These are phyloP conservation scores for Otis tarda DNA, from an alignment of 2,113 vertebrate species.

Conservation along the genomic window DNA sequence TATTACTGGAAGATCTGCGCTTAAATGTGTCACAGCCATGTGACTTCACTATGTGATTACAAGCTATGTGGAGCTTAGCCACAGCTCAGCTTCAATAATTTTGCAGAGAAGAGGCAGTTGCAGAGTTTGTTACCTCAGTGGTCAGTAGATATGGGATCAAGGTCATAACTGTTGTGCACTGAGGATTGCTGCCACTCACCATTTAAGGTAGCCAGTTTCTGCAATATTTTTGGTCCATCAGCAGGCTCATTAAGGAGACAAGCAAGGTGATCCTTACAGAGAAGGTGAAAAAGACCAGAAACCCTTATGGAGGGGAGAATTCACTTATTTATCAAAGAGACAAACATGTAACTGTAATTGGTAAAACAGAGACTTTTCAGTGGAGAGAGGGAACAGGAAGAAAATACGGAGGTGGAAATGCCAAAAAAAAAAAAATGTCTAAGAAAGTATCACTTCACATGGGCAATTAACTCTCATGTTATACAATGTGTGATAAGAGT, in stretches of 20 bases:
- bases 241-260: neutral
- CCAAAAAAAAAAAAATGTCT: neutral
- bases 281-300: fast-evolving
- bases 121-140: neutral
- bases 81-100: neutral
- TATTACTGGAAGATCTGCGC: neutral
- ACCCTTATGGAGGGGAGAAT: neutral
- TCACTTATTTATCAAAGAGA: neutral
- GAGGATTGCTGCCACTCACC: neutral
- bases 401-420: neutral
- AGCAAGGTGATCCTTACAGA: neutral
- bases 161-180: neutral
- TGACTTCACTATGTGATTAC: neutral
- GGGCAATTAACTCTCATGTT: neutral
- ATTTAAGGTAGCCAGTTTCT: neutral
- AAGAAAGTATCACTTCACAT: neutral
- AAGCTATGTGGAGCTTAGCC: neutral
- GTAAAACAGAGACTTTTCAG: neutral
- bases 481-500: neutral
- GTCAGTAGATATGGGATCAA: neutral
- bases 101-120: neutral
- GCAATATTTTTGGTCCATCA: neutral
- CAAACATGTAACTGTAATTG: neutral
- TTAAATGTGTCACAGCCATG: neutral
- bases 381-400: neutral